Conservation (phyloP, 2,113 vertebrate genomes). For the Anhinga rufa region DNA sequence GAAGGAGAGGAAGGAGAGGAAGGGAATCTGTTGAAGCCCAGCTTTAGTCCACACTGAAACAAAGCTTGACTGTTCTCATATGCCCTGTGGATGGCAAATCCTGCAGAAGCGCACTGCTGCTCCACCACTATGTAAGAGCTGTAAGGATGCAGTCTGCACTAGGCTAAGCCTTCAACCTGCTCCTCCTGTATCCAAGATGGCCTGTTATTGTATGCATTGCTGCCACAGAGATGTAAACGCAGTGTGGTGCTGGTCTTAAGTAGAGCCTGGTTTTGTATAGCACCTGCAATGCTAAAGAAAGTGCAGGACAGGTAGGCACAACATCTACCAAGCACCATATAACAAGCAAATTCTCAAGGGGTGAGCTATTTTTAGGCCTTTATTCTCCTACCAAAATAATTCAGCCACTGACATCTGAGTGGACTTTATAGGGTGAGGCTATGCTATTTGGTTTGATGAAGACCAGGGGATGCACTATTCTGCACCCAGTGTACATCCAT, state of each 20-base stretch:
- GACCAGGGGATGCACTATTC: not conserved
- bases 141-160: not conserved
- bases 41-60: not conserved
- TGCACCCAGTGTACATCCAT: not conserved
- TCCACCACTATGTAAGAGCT: not conserved
- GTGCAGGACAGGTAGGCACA: not conserved
- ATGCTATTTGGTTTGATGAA: not conserved
- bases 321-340: not conserved
- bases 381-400: not conserved
- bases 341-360: not conserved
- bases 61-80: not conserved
- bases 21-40: not conserved
- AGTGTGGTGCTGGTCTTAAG: too few relatives aligned
- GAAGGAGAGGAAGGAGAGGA: not conserved
- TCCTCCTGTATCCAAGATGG: not conserved
- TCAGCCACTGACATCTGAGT: not conserved
- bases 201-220: too few relatives aligned
- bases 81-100: not conserved
- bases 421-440: not conserved
- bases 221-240: rapidly evolving
- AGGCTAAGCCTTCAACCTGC: not conserved
- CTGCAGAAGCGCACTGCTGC: not conserved
- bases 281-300: not conserved
- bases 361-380: not conserved
- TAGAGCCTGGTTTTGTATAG: not conserved